These are phyloP conservation scores for Diabrotica undecimpunctata DNA, from an alignment of 1,140 invertebrate genomes.

Conservation along the genomic window DNA sequence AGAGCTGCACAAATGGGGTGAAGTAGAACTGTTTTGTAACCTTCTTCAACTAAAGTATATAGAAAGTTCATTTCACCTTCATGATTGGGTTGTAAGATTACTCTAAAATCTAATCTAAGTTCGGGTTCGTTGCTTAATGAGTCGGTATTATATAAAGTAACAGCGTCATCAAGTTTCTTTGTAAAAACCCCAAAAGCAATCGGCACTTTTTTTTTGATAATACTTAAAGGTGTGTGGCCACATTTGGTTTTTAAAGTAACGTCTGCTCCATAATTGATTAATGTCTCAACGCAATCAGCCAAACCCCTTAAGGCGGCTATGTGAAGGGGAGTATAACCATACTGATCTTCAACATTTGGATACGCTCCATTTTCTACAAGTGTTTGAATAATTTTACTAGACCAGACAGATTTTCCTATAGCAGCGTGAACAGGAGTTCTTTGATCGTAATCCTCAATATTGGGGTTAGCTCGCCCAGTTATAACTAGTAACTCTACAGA, in stretches of 20 bases:
- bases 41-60: slow-evolving; percentile 75
- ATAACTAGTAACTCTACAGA: slow-evolving; percentile 70
- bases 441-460: slow-evolving; percentile 70
- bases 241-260: slow-evolving; percentile 77
- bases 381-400: slow-evolving; percentile 69
- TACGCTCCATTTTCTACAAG: slow-evolving; percentile 73
- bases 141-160: slow-evolving; percentile 71
- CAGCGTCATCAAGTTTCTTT: slow-evolving; percentile 70
- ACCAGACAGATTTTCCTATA: slow-evolving; percentile 66
- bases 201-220: slow-evolving; percentile 76
- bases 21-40: slow-evolving; percentile 74
- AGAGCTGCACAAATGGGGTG: slow-evolving; percentile 80
- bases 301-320: slow-evolving; percentile 78
- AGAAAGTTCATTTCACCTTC: slow-evolving; percentile 74
- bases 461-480: slow-evolving; percentile 67
- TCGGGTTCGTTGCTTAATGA: slow-evolving; percentile 72
- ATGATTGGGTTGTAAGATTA: slow-evolving; percentile 69
- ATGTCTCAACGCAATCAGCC: slow-evolving; percentile 72
- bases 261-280: slow-evolving; percentile 79
- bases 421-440: slow-evolving; percentile 73
- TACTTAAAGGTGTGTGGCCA: slow-evolving; percentile 73
- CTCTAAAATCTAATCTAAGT: slow-evolving; percentile 72
- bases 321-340: slow-evolving; percentile 86
- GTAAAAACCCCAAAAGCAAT: slow-evolving; percentile 71
- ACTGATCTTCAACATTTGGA: slow-evolving; percentile 79